Conservation (phyloP, 2,113 vertebrate genomes). For the Porphyrio hochstetteri region DNA sequence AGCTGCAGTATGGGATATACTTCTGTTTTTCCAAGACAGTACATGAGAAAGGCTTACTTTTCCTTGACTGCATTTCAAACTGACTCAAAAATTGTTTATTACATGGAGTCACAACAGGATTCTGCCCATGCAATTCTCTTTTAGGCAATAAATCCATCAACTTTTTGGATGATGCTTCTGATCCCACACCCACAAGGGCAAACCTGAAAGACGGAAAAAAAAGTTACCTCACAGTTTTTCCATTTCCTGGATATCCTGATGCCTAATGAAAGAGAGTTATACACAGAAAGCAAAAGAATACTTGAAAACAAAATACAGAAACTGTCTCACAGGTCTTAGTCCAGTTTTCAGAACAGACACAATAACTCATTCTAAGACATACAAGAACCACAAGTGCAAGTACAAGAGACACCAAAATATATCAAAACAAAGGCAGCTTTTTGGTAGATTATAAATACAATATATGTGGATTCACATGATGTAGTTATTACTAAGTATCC, state of each 20-base stretch:
- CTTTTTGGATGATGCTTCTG: slow-evolving; percentile 95
- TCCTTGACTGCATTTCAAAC: slow-evolving; percentile 98
- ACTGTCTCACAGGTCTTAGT: background rate
- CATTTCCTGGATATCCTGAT: background rate
- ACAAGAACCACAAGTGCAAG: background rate
- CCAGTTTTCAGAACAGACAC: background rate
- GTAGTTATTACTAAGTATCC: background rate
- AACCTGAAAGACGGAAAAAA: slow-evolving; percentile 79
- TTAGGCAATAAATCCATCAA: slow-evolving; percentile 95
- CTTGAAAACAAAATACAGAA: background rate
- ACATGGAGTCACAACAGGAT: slow-evolving; percentile 96
- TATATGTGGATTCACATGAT: background rate
- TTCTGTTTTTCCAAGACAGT: background rate
- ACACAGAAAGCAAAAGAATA: background rate
- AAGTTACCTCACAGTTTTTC: background rate
- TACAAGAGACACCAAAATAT: background rate
- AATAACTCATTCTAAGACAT: background rate
- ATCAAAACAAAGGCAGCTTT: background rate
- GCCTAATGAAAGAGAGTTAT: background rate
- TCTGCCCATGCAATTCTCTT: slow-evolving; percentile 96
- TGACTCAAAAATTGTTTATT: slow-evolving; percentile 99
- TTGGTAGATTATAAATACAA: background rate
- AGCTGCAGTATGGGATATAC: background rate
- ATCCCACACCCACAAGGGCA: slow-evolving; percentile 96
- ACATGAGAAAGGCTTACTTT: slow-evolving; percentile 84